Evolutionary conservation across 2,888 invertebrate genomes (phyloP), one percentile per base, ranked within the genome.

Genomic region (Thysanoteuthis rhombus): DNA sequence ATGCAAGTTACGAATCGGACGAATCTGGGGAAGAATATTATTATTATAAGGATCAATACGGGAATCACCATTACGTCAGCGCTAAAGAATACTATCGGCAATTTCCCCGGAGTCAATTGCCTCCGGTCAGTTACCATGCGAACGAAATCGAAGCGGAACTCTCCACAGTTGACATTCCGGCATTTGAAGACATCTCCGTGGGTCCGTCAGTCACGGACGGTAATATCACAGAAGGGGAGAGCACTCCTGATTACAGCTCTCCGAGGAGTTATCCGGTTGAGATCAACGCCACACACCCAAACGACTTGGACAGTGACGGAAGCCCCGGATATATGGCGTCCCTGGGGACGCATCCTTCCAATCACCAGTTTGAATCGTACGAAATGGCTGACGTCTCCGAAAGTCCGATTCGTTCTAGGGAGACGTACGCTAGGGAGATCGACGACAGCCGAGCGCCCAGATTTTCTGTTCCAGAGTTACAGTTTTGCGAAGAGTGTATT

Each of bases 51-150:
- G 92, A 92, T 45, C 92, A 92, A 2, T 92, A 92, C 32, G 92
- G 92, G n/a, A 40, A 92, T n/a, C 40, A n/a, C 16, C 92, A 92
- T 42, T 92, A 92, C 36, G 92, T 92, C 12, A 92, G 92, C n/a
- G 92, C 92, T n/a, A n/a, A 22, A 32, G 92, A 92, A 45, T 92
- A 45, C 42, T n/a, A 32, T 38, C n/a, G 45, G 32, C 92, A 45
- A 22, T 92, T 92, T 92, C 45, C 92, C 8, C 36, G 32, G 45
- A 4, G 36, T 32, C 92, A 92, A 0, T 5, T 10, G 40, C 40
- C 40, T 1, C 39, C 42, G 2, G 19, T 16, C 32, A 12, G 10
- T 10, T 40, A 40, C 40, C 36, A n/a, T n/a, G 19, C n/a, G 42
- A 40, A 32, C 12, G 92, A 45, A 8, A 45, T n/a, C 16, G n/a